Evolutionary conservation across 2,797 vertebrate species (phyloP), one percentile per base, ranked within the genome.

Genomic region (Sebastes jordani): DNA sequence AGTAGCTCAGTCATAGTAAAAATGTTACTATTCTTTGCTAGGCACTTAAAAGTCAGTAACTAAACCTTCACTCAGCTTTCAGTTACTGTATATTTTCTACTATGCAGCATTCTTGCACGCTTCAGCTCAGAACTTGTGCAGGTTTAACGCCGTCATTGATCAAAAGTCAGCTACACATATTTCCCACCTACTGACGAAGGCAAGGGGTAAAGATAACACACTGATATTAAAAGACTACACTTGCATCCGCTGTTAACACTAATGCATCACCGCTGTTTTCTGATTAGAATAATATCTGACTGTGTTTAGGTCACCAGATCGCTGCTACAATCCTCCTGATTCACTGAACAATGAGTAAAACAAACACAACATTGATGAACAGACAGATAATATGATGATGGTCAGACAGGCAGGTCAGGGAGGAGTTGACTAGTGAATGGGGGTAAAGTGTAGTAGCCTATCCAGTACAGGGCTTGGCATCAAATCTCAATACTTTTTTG

Each of bases 31-130:
- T 78, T 82, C 66, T 74, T 83, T 27, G 54, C 64, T 68, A 95
- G 94, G 94, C 94, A 95, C 94, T 94, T 94, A 76, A 66, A 42
- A 77, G 73, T 88, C 79, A 86, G 73, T 65, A 84, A 86, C 71
- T 34, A 25, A 68, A 14, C 64, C 63, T 70, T 80, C 8, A 20
- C 16, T 81, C 54, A 74, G 71, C 65, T 38, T 78, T 79, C 68
- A 61, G 76, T 85, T 23, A 63, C 58, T 59, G 60, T 23, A 4
- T 49, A n/a, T 49, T 36, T 65, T 80, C 30, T 78, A 46, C 34
- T 23, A 18, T 59, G 61, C 52, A 69, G 55, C 63, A 72, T 16
- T 55, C 49, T 23, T 34, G 10, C 38, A 63, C 13, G 11, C 36
- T 4, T 61, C 46, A 32, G 70, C 46, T 71, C 59, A 68, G 52